These are phyloP conservation scores for Trachurus trachurus DNA, from an alignment of 2,797 vertebrate genomes.

Conservation along the genomic window DNA sequence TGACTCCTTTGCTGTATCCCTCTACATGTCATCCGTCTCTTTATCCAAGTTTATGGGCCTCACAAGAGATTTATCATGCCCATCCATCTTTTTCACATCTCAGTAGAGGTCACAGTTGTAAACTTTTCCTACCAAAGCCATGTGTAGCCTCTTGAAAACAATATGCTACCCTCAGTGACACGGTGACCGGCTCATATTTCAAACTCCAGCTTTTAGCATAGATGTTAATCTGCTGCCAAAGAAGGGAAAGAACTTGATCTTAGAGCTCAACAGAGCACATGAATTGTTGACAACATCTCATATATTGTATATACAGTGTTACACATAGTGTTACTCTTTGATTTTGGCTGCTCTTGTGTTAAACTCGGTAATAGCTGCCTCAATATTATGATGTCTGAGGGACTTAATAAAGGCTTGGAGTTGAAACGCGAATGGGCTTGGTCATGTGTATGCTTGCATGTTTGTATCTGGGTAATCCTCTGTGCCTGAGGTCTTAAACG, in stretches of 20 bases:
- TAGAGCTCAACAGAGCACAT: slow-evolving; percentile 8
- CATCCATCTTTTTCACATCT: slow-evolving; percentile 28
- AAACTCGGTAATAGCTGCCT: slow-evolving; percentile 43
- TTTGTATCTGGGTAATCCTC: slow-evolving; percentile 36
- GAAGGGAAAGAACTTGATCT: slow-evolving; percentile 4
- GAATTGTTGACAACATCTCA: slow-evolving; percentile 9
- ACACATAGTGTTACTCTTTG: slow-evolving; percentile 26
- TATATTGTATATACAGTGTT: slow-evolving; percentile 1
- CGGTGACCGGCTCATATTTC: slow-evolving; percentile 30
- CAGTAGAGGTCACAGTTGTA: slow-evolving; percentile 17
- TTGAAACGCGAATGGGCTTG: slow-evolving; percentile 50
- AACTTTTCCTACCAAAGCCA: slow-evolving; percentile 22
- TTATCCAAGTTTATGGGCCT: slow-evolving; percentile 41
- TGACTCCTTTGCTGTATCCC: slow-evolving; percentile 26
- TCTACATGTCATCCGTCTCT: slow-evolving; percentile 40
- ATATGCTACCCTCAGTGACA: slow-evolving; percentile 21
- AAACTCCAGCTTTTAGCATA: slow-evolving; percentile 18
- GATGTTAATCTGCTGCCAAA: neutral
- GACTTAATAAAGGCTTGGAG: slow-evolving; percentile 51
- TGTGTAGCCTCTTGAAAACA: slow-evolving; percentile 28
- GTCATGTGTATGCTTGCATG: slow-evolving; percentile 52
- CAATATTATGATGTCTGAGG: slow-evolving; percentile 56
- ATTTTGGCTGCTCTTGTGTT: slow-evolving; percentile 34
- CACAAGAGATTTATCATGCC: slow-evolving; percentile 33
- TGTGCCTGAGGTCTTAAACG: slow-evolving; percentile 19